A percentile compares a stretch with the other conserved stretches of the same genome.
These are phyloP conservation scores for Lepilemur ruficaudatus DNA, from an alignment of 2,797 vertebrate genomes.

Conservation along the genomic window DNA sequence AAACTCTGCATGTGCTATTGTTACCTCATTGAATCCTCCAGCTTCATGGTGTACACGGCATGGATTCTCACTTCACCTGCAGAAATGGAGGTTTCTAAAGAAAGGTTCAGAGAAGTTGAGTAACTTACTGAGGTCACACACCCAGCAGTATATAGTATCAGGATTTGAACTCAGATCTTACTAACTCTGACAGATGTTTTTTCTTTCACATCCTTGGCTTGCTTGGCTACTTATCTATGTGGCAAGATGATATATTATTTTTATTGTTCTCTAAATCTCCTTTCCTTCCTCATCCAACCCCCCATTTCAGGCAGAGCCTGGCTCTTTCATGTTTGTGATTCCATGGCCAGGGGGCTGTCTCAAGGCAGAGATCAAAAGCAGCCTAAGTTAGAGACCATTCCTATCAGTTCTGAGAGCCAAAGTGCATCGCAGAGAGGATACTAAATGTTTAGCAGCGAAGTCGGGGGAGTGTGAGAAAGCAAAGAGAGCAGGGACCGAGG, in stretches of 20 bases:
- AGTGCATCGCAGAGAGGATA: neutral
- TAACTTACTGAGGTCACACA: neutral
- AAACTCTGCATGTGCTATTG: neutral
- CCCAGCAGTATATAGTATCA: neutral
- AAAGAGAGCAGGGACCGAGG: no score
- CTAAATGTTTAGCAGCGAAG: neutral
- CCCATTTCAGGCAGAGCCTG: neutral
- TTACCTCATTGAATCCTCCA: neutral
- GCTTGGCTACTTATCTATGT: neutral
- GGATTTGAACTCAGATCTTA: neutral
- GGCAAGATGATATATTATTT: neutral
- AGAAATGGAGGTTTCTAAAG: neutral
- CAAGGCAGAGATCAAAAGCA: neutral
- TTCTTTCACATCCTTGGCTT: neutral
- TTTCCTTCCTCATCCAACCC: neutral
- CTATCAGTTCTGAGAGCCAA: neutral
- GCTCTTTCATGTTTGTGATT: neutral
- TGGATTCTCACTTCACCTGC: neutral
- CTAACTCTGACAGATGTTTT: neutral
- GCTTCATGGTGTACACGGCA: neutral
- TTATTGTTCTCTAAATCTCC: neutral
- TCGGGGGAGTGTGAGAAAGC: neutral
- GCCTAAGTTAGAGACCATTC: neutral
- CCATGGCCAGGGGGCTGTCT: neutral
- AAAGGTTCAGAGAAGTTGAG: neutral